phyloP scores from a whole-genome alignment of 2,113 vertebrate genomes.

The Bothrops jararaca region DNA sequence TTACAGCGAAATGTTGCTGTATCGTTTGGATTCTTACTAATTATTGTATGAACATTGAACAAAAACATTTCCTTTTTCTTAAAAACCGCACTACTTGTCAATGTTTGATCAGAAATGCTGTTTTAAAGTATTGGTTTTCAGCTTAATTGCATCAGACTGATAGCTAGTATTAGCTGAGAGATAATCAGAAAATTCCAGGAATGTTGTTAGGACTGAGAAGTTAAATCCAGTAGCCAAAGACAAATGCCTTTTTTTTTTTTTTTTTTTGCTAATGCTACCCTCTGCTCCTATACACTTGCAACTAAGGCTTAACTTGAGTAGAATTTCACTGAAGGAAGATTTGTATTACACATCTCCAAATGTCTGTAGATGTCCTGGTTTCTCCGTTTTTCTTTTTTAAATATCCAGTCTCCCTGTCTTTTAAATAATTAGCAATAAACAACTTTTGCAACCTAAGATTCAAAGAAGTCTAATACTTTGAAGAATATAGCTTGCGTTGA shows the following conservation, averaged over 20 bases:
- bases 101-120: constrained; percentile 70
- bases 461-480: background rate
- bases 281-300: background rate
- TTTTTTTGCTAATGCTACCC: background rate
- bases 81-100: constrained; percentile 69
- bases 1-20: background rate
- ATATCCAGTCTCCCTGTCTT: background rate
- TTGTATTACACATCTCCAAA: constrained; percentile 60
- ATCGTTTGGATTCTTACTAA: constrained; percentile 47
- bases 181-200: constrained; percentile 17
- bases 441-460: constrained; percentile 23
- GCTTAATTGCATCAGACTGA: constrained; percentile 55
- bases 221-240: background rate
- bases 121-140: constrained; percentile 76
- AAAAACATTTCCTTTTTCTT: constrained; percentile 56
- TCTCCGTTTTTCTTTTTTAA: constrained; percentile 48
- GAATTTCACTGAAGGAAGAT: background rate
- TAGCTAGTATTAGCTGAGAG: constrained; percentile 68
- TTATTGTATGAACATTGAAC: constrained; percentile 48
- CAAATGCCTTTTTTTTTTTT: background rate
- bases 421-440: constrained; percentile 49
- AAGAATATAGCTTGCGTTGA: background rate
- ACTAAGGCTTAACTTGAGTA: background rate
- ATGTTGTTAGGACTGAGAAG: background rate
- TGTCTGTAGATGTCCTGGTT: constrained; percentile 71